A percentile compares a stretch with the other conserved stretches of the same genome.
These are phyloP conservation scores for Microtus pennsylvanicus DNA, from an alignment of 2,113 vertebrate genomes.

Conservation along the genomic window DNA sequence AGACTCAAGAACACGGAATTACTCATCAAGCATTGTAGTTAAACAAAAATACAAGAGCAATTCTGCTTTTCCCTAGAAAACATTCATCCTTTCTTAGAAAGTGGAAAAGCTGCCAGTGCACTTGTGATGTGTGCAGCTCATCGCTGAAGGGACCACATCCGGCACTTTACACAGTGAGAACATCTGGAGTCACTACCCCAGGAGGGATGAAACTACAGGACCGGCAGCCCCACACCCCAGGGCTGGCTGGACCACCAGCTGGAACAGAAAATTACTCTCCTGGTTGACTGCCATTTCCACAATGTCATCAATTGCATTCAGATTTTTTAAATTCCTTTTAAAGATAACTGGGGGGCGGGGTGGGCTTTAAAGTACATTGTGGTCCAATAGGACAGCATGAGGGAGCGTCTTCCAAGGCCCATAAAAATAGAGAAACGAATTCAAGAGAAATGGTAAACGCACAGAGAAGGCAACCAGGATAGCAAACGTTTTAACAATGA, in stretches of 20 bases:
- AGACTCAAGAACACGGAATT: background rate
- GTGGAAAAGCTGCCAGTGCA: background rate
- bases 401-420: slow-evolving; percentile 18
- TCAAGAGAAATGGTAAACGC: slow-evolving; percentile 17
- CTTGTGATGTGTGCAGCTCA: slow-evolving; percentile 17
- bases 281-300: background rate
- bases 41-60: slow-evolving; percentile 28
- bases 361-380: background rate
- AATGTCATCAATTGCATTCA: slow-evolving; percentile 3
- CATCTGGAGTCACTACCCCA: slow-evolving; percentile 17
- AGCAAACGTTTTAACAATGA: slow-evolving; percentile 20
- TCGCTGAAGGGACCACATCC: background rate
- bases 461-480: slow-evolving; percentile 1
- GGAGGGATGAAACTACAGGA: slow-evolving; percentile 1
- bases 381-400: background rate
- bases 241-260: background rate
- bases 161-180: slow-evolving; percentile 51
- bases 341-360: background rate
- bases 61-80: slow-evolving; percentile 37
- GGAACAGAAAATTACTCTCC: slow-evolving; percentile 1
- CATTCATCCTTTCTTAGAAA: background rate
- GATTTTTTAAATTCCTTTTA: slow-evolving; percentile 20
- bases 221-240: background rate
- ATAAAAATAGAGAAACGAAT: slow-evolving; percentile 26
- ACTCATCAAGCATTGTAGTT: slow-evolving; percentile 11